Evolutionary conservation across 2,797 vertebrate species (phyloP), one percentile per base, ranked within the genome.

Genomic region (Tenualosa thibaudeaui): DNA sequence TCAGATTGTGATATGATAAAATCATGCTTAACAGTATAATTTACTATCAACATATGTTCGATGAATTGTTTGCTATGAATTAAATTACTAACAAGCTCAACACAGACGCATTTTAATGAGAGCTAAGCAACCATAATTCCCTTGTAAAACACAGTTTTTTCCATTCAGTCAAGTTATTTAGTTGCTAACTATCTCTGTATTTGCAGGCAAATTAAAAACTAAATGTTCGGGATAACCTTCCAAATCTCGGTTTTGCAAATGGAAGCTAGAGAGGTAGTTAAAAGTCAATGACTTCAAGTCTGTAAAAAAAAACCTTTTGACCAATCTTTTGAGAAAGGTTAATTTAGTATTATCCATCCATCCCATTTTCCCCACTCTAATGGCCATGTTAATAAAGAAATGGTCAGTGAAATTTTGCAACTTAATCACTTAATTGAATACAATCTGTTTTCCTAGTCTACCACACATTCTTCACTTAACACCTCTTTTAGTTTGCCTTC

Each of bases 51-150:
- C 37, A 49, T 78, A 10, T n/a, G 24, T 81, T 31, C 75, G 43
- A 60, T 19, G 22, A 10, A 15, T n/a, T 13, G 24, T 10, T 53
- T 50, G 24, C 46, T 22, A 10, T 51, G 10, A 85, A 49, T 54
- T 68, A 15, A 78, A 46, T 78, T 40, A 19, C 37, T 3, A 8
- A 78, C 17, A 43, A 78, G 5, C 7, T 78, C 65, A 71, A 4
- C 12, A 71, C 13, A 71, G 26, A 37, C 13, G 40, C 15, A 3
- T 31, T 65, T 65, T 26, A 24, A 26, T 31, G 62, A 31, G 7
- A 71, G 37, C 26, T 83, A 68, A 89, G 89, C 88, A 90, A 90
- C 88, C 87, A 87, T 85, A 85, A 83, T 85, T 84, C 43, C 68
- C 51, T 84, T 85, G 84, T 84, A 86, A 88, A 84, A 84, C 15